These are phyloP conservation scores for Osedax fenrisi DNA, from an alignment of 2,888 invertebrate species.

Conservation along the genomic window DNA sequence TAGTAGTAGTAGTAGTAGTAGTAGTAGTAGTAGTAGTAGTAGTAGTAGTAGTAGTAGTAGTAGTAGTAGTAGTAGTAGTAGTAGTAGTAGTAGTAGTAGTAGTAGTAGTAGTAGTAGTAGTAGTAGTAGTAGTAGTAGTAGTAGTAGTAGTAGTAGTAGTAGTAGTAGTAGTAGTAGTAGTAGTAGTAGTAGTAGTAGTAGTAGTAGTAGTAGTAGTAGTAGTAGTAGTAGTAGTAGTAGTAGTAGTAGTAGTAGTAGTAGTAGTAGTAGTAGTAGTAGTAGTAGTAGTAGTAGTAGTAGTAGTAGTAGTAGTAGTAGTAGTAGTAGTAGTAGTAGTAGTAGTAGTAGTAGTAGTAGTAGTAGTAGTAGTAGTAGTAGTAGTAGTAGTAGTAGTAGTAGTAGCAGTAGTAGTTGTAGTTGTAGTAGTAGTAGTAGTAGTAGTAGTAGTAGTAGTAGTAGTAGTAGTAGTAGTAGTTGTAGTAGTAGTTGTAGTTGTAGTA, in stretches of 20 bases:
- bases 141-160: neutral
- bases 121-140: neutral
- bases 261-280: neutral
- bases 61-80: neutral
- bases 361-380: constrained; percentile 9
- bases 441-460: neutral
- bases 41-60: neutral
- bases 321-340: neutral
- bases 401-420: neutral
- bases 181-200: constrained; percentile 7
- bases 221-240: neutral
- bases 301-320: neutral
- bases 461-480: neutral
- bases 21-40: neutral
- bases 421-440: neutral
- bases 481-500: neutral
- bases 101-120: neutral
- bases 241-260: neutral
- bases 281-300: neutral
- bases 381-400: constrained; percentile 5
- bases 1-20: neutral
- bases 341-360: neutral
- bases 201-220: constrained; percentile 9
- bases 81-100: neutral
- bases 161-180: constrained; percentile 6